A percentile compares a stretch with the other conserved stretches of the same genome.
phyloP scores from a whole-genome alignment of 2,888 invertebrate species.

The Scrobipalpa costella region DNA sequence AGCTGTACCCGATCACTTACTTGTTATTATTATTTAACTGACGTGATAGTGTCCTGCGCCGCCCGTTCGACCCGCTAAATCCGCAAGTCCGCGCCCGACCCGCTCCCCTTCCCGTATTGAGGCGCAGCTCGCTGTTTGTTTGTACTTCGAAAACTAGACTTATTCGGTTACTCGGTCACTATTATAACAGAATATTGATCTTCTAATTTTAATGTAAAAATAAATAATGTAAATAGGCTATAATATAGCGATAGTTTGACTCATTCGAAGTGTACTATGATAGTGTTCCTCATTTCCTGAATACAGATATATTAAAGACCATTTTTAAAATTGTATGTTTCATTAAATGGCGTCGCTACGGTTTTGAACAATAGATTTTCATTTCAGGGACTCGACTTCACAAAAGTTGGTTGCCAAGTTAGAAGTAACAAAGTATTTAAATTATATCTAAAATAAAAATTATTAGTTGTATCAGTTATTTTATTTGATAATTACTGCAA shows the following conservation, averaged over 20 bases:
- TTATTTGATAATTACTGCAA: conserved; percentile 56
- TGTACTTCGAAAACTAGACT: conserved; percentile 19
- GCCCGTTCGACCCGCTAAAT: neutral
- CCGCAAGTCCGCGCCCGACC: conserved; percentile 7
- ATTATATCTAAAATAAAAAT: conserved; percentile 78
- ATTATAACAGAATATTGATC: conserved; percentile 27
- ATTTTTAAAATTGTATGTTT: conserved; percentile 63
- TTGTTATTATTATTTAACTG: conserved; percentile 25
- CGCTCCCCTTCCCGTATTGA: conserved; percentile 2
- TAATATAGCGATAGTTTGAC: conserved; percentile 61
- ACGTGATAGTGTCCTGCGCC: conserved; percentile 9
- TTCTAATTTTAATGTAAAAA: conserved; percentile 51
- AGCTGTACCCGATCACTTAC: conserved; percentile 21
- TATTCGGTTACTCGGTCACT: conserved; percentile 23
- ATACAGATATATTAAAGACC: conserved; percentile 70
- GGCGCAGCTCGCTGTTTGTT: conserved; percentile 20
- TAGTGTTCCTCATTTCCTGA: conserved; percentile 68
- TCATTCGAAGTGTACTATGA: conserved; percentile 65
- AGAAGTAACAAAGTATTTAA: conserved; percentile 73
- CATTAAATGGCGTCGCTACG: conserved; percentile 34
- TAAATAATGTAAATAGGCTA: conserved; percentile 65
- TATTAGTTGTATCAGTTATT: conserved; percentile 69
- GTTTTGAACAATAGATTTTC: conserved; percentile 28
- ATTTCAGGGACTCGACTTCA: conserved; percentile 44
- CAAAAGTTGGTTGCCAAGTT: conserved; percentile 69